Evolutionary conservation across 2,797 vertebrate genomes (phyloP).

Genomic region (Artibeus lituratus): DNA sequence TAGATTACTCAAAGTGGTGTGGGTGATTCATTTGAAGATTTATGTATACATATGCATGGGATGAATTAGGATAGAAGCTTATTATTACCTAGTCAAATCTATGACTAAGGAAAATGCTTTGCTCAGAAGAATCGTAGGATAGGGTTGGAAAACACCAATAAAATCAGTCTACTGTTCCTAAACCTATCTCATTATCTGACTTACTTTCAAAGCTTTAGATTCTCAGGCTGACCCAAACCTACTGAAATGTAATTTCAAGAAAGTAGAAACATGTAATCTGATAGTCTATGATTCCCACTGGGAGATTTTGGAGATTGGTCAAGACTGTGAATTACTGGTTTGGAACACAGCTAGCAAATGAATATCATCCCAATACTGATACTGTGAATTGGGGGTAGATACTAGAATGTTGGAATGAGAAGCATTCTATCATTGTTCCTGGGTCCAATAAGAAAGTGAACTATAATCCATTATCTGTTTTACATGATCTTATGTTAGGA

Average conservation of each 20-base stretch:
- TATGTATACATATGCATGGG: background rate
- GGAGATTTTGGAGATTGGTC: background rate
- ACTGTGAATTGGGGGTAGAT: background rate
- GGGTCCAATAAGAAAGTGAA: background rate
- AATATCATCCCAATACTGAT: background rate
- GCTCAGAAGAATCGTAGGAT: background rate
- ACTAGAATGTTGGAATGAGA: background rate
- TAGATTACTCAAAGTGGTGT: background rate
- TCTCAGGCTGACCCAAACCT: background rate
- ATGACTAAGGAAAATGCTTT: background rate
- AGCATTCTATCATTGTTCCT: background rate
- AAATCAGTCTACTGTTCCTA: background rate
- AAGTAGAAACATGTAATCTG: background rate
- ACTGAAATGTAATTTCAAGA: background rate
- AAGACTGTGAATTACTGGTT: background rate
- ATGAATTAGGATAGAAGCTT: background rate
- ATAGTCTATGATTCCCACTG: background rate
- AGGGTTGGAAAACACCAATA: background rate
- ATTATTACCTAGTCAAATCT: background rate
- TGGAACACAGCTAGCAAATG: background rate
- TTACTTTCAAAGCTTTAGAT: background rate
- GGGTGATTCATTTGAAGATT: background rate
- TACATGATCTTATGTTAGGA: background rate
- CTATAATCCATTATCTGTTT: background rate
- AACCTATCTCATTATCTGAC: background rate